phyloP scores from a whole-genome alignment of 2,888 invertebrate genomes.

The Apoda limacodes region DNA sequence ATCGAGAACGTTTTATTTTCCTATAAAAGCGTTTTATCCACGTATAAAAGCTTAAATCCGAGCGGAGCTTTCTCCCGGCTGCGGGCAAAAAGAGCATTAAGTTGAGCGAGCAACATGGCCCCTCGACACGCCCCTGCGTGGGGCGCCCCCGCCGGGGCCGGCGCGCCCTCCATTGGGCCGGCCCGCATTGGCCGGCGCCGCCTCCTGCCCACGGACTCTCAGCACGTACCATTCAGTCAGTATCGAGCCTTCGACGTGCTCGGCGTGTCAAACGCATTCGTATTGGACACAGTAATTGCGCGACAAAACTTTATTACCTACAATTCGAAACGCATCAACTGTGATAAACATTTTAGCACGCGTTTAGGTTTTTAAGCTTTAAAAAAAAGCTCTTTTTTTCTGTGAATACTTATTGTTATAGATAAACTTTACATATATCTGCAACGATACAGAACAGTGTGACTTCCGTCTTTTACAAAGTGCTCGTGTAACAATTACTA shows the following conservation, averaged over 20 bases:
- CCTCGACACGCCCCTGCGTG: slow-evolving; percentile 22
- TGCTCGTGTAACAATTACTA: no score
- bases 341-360: no score
- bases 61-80: slow-evolving; percentile 64
- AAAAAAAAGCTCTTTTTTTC: no score
- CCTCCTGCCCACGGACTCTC: slow-evolving; percentile 34
- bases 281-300: no score
- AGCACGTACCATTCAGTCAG: slow-evolving; percentile 23
- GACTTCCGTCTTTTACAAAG: no score
- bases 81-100: slow-evolving; percentile 60
- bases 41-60: slow-evolving; percentile 70
- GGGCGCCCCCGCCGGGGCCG: slow-evolving; percentile 23
- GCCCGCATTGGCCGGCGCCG: slow-evolving; percentile 23
- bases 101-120: slow-evolving; percentile 48
- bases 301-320: no score
- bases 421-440: no score
- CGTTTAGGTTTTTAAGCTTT: no score
- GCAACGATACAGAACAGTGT: no score
- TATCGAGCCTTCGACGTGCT: slow-evolving; percentile 13
- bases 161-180: slow-evolving; percentile 19
- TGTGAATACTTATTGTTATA: no score
- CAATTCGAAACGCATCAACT: no score
- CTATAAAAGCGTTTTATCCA: slow-evolving; percentile 69
- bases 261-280: no score
- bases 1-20: slow-evolving; percentile 66